phyloP scores from a whole-genome alignment of 2,888 invertebrate species.

The Saturnia japonica region DNA sequence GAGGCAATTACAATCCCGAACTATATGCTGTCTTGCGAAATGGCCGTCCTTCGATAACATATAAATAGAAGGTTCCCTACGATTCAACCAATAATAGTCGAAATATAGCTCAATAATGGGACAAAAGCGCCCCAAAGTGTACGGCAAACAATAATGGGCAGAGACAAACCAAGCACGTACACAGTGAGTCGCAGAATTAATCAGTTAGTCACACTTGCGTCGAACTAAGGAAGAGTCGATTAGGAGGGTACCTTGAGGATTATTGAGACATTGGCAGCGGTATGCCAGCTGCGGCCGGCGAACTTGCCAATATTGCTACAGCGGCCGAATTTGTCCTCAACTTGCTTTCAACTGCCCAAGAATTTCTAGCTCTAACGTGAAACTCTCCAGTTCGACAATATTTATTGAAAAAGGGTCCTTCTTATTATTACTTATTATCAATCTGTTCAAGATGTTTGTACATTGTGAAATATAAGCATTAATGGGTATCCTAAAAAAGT shows the following conservation, averaged over 20 bases:
- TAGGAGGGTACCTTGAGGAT: constrained; percentile 78
- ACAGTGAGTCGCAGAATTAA: constrained; percentile 70
- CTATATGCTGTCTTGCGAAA: constrained; percentile 62
- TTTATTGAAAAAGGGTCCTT: constrained; percentile 67
- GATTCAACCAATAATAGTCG: constrained; percentile 66
- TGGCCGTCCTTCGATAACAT: constrained; percentile 64
- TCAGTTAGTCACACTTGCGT: constrained; percentile 81
- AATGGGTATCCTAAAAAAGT: constrained; percentile 22
- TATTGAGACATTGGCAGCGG: constrained; percentile 78
- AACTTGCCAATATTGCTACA: constrained; percentile 74
- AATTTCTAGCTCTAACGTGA: constrained; percentile 58
- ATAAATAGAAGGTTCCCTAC: constrained; percentile 63
- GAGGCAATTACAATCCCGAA: constrained; percentile 73
- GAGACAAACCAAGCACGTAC: constrained; percentile 70
- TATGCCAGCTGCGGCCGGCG: constrained; percentile 73
- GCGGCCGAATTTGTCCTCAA: constrained; percentile 64
- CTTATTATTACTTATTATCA: constrained; percentile 28
- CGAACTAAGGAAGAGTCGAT: constrained; percentile 79
- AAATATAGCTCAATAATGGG: constrained; percentile 75
- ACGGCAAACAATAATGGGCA: constrained; percentile 70
- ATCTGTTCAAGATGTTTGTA: constrained; percentile 38
- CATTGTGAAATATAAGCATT: constrained; percentile 52
- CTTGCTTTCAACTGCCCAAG: constrained; percentile 76
- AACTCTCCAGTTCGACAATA: constrained; percentile 72
- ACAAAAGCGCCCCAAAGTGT: constrained; percentile 62